Evolutionary conservation across 2,113 vertebrate species (phyloP), one percentile per base, ranked within the genome.

Genomic region (Leptobrachium leishanense): DNA sequence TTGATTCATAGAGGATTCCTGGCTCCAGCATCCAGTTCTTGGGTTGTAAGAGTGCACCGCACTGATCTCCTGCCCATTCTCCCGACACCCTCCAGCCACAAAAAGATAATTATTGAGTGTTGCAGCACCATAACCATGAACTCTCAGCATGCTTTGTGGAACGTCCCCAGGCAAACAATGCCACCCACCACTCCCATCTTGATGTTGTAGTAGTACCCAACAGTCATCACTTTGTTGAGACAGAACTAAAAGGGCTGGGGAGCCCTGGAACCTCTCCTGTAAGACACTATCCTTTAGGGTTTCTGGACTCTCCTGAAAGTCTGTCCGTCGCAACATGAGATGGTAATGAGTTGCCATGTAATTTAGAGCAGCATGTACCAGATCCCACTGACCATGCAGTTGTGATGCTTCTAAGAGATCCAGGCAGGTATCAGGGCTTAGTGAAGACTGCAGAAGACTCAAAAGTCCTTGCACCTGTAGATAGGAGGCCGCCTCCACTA

Each of bases 11-110:
- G 96, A 92, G 0, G 96, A 92, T 83, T 96, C 88, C 72, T 93
- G 95, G 82, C 89, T 93, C 97, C 97, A 98, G 76, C 96, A 95
- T 0, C 98, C 96, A 74, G 90, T 91, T 82, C 93, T 93, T 69
- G 97, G 96, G 85, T 99, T 98, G 91, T 98, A 98, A 79, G 95
- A 97, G 62, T 97, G 97, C 3, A 94, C 93, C 0, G 95, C 96
- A 0, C 95, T 92, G 65, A 99, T 97, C 88, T 98, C 96, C 87
- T 97, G 97, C 82, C 94, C 97, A 0, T 92, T 94, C 89, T 94
- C 90, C 85, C 97, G 89, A 88, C 95, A 95, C 1, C 97, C 97
- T 0, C 97, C 97, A 0, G 93, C 95, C 0, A 98, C 92, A 88
- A 97, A 99, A 55, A 99, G 88, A 89, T 98, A 98, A 90, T 99